Base-by-base conservation (phyloP, 2,113 vertebrate species). In the Mungos mungo region DNA sequence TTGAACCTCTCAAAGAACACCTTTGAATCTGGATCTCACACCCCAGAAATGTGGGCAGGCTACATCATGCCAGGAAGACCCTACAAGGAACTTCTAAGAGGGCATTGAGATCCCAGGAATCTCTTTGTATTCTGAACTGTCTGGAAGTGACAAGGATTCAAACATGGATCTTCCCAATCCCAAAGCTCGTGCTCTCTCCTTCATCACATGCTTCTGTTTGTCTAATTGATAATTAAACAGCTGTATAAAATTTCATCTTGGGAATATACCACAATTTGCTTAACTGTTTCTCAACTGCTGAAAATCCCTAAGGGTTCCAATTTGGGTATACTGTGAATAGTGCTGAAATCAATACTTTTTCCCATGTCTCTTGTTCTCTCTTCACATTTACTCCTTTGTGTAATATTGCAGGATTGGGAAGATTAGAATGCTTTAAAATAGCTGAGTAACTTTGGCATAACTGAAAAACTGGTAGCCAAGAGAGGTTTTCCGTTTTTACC, bases 321-420 rank as follows among this genome's bases (percentile, higher is more conserved):
- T 77, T 66, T 57, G 33, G 14, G 3, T 15, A 23, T 27, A 69
- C 33, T 79, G 91, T 19, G 18, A 60, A 23, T 11, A 69, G 35
- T 33, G 10, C 35, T 97, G 65, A 95, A 90, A 57, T 72, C 41
- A 93, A 21, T 45, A n/a, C 19, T 69, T 96, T 83, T 84, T 13
- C 79, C 14, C 45, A 65, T 12, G 18, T 83, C 12, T 38, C 16
- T 38, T 47, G 31, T 93, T 96, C 5, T 3, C 6, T 60, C 77
- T 66, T 90, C 77, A 18, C 84, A 88, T 92, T 93, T 90, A 38
- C 31, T 93, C 23, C 15, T 77, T 96, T 96, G 52, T 29, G 27
- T 83, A 68, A 80, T n/a, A 89, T 8, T 74, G 35, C 14, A 89
- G 16, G 96, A 83, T 8, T 86, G 12, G 15, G 35, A 93, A 72